phyloP scores from a whole-genome alignment of 1,140 invertebrate genomes.

The Drosophila tristis region DNA sequence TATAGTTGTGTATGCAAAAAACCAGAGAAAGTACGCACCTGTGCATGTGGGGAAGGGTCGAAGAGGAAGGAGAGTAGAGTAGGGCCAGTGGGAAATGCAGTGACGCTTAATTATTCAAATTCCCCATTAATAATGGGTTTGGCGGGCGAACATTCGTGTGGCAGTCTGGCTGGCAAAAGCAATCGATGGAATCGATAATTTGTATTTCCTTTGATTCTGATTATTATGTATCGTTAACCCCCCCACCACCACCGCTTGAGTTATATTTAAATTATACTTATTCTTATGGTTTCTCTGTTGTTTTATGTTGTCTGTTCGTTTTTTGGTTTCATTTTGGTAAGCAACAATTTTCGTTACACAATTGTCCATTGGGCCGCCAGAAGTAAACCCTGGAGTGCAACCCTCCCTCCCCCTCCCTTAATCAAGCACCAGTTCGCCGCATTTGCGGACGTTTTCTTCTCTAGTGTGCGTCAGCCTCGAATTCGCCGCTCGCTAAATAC shows the following conservation, averaged over 20 bases:
- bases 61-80: background rate
- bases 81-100: background rate
- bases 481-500: constrained; percentile 34
- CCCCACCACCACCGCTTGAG: constrained; percentile 27
- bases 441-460: constrained; percentile 30
- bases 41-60: background rate
- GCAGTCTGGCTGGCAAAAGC: constrained; percentile 54
- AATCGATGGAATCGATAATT: constrained; percentile 74
- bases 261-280: constrained; percentile 50
- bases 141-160: constrained; percentile 26
- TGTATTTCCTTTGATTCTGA: background rate
- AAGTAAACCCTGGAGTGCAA: constrained; percentile 22
- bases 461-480: constrained; percentile 37
- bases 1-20: constrained; percentile 34
- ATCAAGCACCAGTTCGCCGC: constrained; percentile 38
- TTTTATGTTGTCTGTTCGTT: constrained; percentile 5
- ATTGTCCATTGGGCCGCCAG: constrained; percentile 6
- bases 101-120: too few species aligned
- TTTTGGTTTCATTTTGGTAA: constrained; percentile 1
- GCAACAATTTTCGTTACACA: constrained; percentile 40
- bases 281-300: background rate
- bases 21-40: constrained; percentile 56
- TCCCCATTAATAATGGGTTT: constrained; percentile 44
- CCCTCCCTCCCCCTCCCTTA: constrained; percentile 15
- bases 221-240: constrained; percentile 53